Evolutionary conservation across 2,113 vertebrate genomes (phyloP).

Genomic region (Tyrannus savana): DNA sequence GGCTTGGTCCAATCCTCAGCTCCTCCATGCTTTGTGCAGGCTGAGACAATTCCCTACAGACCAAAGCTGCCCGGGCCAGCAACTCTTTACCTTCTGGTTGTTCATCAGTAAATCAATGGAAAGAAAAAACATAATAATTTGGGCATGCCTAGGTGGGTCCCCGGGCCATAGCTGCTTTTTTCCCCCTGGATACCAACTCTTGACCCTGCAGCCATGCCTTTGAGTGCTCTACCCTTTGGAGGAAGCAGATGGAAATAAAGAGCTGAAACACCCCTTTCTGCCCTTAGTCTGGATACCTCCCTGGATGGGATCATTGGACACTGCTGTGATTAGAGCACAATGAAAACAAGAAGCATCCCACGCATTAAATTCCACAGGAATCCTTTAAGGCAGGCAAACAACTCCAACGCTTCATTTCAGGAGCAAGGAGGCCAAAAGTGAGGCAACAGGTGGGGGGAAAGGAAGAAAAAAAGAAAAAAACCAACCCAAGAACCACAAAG

Average conservation of each 20-base stretch:
- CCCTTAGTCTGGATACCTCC: neutral
- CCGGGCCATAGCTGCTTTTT: neutral
- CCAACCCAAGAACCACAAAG: too few relatives aligned
- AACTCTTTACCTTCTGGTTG: neutral
- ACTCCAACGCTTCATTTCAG: neutral
- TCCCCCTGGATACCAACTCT: neutral
- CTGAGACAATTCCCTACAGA: neutral
- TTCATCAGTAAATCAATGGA: neutral
- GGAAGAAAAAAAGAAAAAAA: neutral
- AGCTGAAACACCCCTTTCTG: neutral
- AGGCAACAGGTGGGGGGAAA: neutral
- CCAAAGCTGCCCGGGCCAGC: neutral
- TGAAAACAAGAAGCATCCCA: accelerated
- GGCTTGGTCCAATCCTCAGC: neutral
- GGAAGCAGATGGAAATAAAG: neutral
- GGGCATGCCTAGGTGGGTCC: too few relatives aligned
- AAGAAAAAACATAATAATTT: neutral
- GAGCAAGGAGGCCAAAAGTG: neutral
- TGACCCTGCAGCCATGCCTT: neutral
- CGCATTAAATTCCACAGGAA: neutral
- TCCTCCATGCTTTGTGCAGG: neutral
- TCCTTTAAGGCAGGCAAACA: neutral
- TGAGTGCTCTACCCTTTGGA: neutral
- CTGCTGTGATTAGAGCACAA: neutral
- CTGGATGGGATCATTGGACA: neutral